Base-by-base conservation (phyloP, 2,797 vertebrate genomes). In the Lacerta agilis region DNA sequence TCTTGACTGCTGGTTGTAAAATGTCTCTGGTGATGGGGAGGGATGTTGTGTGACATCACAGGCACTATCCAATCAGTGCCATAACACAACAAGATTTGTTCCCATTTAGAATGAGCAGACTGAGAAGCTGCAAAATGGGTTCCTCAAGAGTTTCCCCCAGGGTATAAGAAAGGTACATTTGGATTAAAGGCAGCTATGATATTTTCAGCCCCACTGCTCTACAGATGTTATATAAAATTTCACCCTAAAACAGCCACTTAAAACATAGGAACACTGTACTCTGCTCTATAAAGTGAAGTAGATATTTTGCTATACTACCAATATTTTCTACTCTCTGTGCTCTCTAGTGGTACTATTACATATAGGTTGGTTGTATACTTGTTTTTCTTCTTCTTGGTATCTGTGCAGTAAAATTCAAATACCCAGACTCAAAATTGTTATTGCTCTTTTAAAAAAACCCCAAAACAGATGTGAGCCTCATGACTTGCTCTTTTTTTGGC, bases 351-450 rank as follows among this genome's bases (percentile, higher is more conserved):
- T 18, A 2, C 69, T 38, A 41, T 58, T 80, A 25, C 43, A 66
- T 5, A 55, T 55, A 15, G 13, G 23, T 58, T 72, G 43, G 33
- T 15, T 27, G 8, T 66, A 38, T 87, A 18, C 23, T 41, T 45
- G 27, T 43, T 67, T 67, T 11, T 38, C 7, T n/a, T 66, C 5
- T 9, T 67, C 13, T 84, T 77, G 79, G 11, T 20, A 77, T 10
- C 33, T 38, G 2, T 9, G 3, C 77, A 2, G 2, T 41, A 3
- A 20, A 49, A 55, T 1, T 71, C 43, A 90, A 88, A 67, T 71
- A 85, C 49, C 82, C 76, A 82, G 83, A 27, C 23, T 89, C 67
- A 76, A 6, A 76, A 88, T 86, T 88, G 29, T 82, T 49, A 15
- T 86, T 82, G 72, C 79, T 8, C 69, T 38, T 86, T 45, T 67